phyloP scores from a whole-genome alignment of 23 tunicate species.

The Halocynthia aurantium region DNA sequence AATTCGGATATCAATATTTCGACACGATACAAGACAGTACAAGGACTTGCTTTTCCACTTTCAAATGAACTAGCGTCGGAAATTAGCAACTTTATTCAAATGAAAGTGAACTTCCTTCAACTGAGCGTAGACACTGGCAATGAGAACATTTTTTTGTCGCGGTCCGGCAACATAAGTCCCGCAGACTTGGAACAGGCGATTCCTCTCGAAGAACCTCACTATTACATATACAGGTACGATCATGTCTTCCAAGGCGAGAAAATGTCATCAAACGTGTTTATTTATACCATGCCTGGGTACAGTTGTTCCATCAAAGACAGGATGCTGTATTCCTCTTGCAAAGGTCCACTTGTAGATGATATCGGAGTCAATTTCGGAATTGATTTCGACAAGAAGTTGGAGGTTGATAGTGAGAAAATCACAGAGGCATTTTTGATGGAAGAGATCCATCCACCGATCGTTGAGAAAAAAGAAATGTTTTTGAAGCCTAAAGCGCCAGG shows the following conservation, averaged over 20 bases:
- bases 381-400: conserved; percentile 50
- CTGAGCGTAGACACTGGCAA: conserved; percentile 55
- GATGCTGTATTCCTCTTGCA: conserved; percentile 92
- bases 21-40: conserved; percentile 64
- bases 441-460: conserved; percentile 85
- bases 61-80: conserved; percentile 37
- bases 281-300: conserved; percentile 90
- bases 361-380: conserved; percentile 28
- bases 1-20: conserved; percentile 33
- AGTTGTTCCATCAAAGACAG: conserved; percentile 64
- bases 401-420: conserved; percentile 37
- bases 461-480: conserved; percentile 39
- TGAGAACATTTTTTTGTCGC: conserved; percentile 34
- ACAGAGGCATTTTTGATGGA: conserved; percentile 46
- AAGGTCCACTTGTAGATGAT: conserved; percentile 40
- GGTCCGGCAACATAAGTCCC: conserved; percentile 32
- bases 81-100: conserved; percentile 28
- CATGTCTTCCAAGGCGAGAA: conserved; percentile 55
- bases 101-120: conserved; percentile 51
- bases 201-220: conserved; percentile 47
- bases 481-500: conserved; percentile 93
- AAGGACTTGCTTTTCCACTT: conserved; percentile 63
- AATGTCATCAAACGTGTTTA: conserved; percentile 38
- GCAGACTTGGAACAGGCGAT: conserved; percentile 32
- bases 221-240: conserved; percentile 61